A percentile compares a stretch with the other conserved stretches of the same genome.
These are phyloP conservation scores for Engraulis encrasicolus DNA, from an alignment of 2,113 vertebrate genomes.

Conservation along the genomic window DNA sequence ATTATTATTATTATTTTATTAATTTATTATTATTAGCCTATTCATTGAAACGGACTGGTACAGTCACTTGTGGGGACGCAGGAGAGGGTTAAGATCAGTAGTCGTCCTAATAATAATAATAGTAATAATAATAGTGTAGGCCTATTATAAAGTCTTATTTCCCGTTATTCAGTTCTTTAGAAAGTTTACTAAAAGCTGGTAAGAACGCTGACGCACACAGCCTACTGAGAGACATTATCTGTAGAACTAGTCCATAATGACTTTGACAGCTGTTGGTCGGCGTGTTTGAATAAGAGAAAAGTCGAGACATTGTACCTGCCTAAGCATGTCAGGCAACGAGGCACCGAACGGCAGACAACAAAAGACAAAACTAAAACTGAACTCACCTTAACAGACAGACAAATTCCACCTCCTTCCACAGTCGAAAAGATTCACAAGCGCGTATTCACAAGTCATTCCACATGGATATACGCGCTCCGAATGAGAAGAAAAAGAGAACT, in stretches of 20 bases:
- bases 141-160: not conserved
- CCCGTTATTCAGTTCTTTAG: not conserved
- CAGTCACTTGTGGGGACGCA: no score
- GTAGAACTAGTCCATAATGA: conserved; percentile 6
- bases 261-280: conserved; percentile 17
- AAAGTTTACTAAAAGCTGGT: not conserved
- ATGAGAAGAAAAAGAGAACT: conserved; percentile 7
- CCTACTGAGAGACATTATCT: not conserved
- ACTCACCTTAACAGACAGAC: conserved; percentile 67
- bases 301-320: not conserved
- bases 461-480: conserved; percentile 21
- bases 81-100: no score
- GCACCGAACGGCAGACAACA: no score
- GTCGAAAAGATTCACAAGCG: conserved; percentile 47
- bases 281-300: not conserved
- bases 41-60: no score
- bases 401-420: conserved; percentile 57
- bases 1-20: conserved; percentile 16
- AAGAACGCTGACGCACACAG: not conserved
- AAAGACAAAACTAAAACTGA: not conserved
- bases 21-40: not conserved
- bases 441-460: conserved; percentile 66
- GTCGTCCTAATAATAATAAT: conserved; percentile 16
- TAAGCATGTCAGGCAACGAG: not conserved
- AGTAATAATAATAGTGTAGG: conserved; percentile 8